phyloP scores from a whole-genome alignment of 2,888 invertebrate species.

The Pristionchus entomophagus region DNA sequence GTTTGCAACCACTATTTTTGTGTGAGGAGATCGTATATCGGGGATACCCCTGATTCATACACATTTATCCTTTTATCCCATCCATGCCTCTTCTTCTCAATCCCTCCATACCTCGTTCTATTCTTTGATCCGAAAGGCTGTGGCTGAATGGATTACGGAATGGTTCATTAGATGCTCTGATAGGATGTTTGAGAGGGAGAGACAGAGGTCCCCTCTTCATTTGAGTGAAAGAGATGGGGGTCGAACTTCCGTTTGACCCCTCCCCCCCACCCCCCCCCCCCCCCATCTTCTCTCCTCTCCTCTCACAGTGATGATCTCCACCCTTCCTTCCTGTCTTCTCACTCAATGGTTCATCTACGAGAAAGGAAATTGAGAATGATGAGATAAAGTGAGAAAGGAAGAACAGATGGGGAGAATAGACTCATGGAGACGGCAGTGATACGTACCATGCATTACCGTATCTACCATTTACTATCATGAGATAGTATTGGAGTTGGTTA shows the following conservation, averaged over 20 bases:
- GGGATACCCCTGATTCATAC: constrained; percentile 30
- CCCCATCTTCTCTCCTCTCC: background rate
- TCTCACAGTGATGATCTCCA: background rate
- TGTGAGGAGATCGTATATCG: background rate
- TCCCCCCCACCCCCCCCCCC: background rate
- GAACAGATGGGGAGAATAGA: constrained; percentile 3
- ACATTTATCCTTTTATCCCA: background rate
- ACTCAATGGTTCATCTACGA: constrained; percentile 35
- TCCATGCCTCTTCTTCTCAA: too few species aligned
- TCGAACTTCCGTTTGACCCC: constrained; percentile 38
- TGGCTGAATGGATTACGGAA: constrained; percentile 24
- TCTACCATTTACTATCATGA: too few species aligned
- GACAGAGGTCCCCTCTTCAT: constrained; percentile 5
- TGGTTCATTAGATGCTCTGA: constrained; percentile 34
- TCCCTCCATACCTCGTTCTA: background rate
- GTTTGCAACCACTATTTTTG: constrained; percentile 27
- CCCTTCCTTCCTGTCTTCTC: constrained; percentile 8
- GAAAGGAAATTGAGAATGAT: constrained; percentile 28
- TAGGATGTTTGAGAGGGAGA: constrained; percentile 2
- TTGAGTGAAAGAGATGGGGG: constrained; percentile 30
- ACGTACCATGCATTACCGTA: background rate
- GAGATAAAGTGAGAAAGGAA: background rate
- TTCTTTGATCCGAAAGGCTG: background rate
- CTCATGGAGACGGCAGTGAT: background rate
- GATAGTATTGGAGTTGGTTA: too few species aligned